These are phyloP conservation scores for Phodopus roborovskii DNA, from an alignment of 2,113 vertebrate species.

Conservation along the genomic window DNA sequence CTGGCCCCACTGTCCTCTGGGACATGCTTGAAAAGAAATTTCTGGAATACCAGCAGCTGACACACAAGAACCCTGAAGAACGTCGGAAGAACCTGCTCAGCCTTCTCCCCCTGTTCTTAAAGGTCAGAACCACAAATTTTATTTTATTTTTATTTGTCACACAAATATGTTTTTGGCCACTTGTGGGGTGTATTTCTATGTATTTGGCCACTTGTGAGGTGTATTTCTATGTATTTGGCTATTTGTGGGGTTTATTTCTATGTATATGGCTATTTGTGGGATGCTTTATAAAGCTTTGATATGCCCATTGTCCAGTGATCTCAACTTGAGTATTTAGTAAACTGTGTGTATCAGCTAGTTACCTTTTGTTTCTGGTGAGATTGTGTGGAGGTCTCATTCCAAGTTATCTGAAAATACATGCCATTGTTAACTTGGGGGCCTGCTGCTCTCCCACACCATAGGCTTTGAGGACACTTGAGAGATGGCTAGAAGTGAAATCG, in stretches of 20 bases:
- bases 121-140: slow-evolving; percentile 78
- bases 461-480: no score
- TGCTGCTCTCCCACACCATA: slow-evolving; percentile 26
- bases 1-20: slow-evolving; percentile 70
- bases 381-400: not conserved
- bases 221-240: not conserved
- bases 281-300: not conserved
- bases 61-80: slow-evolving; percentile 76
- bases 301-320: accelerated
- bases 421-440: not conserved
- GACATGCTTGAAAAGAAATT: slow-evolving; percentile 82
- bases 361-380: not conserved
- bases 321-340: not conserved
- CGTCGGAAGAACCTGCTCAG: slow-evolving; percentile 78
- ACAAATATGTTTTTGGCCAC: no score
- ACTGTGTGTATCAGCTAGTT: not conserved
- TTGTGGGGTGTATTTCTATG: no score
- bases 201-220: no score
- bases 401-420: not conserved
- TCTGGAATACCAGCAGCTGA: slow-evolving; percentile 83
- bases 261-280: not conserved
- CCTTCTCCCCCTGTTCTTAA: slow-evolving; percentile 85
- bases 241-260: no score
- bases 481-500: not conserved
- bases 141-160: not conserved